Evolutionary conservation across 2,113 vertebrate species (phyloP).

Genomic region (Synodontis membranacea): DNA sequence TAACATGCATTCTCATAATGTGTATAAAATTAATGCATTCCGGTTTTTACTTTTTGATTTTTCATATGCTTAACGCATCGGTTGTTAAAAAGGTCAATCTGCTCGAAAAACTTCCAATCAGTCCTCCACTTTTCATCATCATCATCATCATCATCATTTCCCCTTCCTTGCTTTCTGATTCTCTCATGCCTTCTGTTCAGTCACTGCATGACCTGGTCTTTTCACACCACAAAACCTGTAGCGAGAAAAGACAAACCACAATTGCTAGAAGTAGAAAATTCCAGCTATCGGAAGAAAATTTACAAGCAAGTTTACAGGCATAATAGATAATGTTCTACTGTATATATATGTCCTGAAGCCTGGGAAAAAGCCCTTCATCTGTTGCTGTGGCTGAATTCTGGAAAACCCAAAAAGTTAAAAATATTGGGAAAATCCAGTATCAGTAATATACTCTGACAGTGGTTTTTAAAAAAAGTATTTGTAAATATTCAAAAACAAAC

Average conservation of each 20-base stretch:
- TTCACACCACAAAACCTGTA: neutral
- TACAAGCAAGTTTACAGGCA: neutral
- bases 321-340: neutral
- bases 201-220: neutral
- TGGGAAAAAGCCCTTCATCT: too few relatives aligned
- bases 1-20: constrained; percentile 24
- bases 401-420: neutral
- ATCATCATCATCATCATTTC: neutral
- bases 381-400: too few relatives aligned
- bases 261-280: neutral
- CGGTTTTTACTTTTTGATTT: neutral
- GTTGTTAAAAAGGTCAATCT: neutral
- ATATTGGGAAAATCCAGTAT: too few relatives aligned
- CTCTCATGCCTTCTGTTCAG: neutral
- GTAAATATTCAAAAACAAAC: too few relatives aligned
- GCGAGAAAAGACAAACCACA: neutral
- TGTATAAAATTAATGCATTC: constrained; percentile 13
- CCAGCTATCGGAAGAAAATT: neutral
- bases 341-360: neutral
- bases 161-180: neutral
- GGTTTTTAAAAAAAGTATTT: too few relatives aligned
- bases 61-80: neutral
- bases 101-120: neutral
- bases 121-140: neutral
- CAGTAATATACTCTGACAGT: neutral